Evolutionary conservation across 2,113 vertebrate genomes (phyloP), one percentile per base, ranked within the genome.

Genomic region (Apeltes quadracus): DNA sequence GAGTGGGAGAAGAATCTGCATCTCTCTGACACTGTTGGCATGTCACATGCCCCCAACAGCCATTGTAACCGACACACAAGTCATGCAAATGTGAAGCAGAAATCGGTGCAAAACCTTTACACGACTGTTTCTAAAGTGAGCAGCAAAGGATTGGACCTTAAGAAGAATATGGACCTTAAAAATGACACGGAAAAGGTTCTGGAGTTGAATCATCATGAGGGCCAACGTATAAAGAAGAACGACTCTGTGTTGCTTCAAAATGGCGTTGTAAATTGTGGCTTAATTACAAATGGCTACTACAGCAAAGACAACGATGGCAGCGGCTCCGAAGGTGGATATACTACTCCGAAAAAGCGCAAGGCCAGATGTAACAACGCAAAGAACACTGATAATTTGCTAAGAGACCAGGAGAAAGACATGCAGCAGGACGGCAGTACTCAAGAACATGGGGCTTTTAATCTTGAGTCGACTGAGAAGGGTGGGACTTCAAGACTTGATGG

Each of bases 261-360:
- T 43, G 98, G 98, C 4, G 81, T 98, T 65, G 87, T 96, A 61
- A 93, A 95, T 87, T 94, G 95, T 83, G 89, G 92, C 84, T 94
- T 93, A 53, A 95, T 99, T 83, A 95, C 95, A 15, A 99, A 99
- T 89, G 97, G 97, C 90, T 99, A 95, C 67, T 92, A 96, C 59
- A 87, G 95, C 87, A 97, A 95, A 89, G 98, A 99, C 75, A 97
- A 97, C 36, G 97, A 98, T 81, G 96, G 97, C 61, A 99, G 96
- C 10, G 95, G 97, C 75, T 98, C 97, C 0, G 97, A 98, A 90
- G 96, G 95, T 62, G 96, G 97, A 85, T 99, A 97, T 85, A 96
- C 96, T 55, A 97, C 96, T 0, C 96, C 96, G 3, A 98, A 98
- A 81, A 99, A 97, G 87, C 91, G 96, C 83, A 96, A 96, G 90